Evolutionary conservation across 2,797 vertebrate species (phyloP).

Genomic region (Synaphobranchus kaupii): DNA sequence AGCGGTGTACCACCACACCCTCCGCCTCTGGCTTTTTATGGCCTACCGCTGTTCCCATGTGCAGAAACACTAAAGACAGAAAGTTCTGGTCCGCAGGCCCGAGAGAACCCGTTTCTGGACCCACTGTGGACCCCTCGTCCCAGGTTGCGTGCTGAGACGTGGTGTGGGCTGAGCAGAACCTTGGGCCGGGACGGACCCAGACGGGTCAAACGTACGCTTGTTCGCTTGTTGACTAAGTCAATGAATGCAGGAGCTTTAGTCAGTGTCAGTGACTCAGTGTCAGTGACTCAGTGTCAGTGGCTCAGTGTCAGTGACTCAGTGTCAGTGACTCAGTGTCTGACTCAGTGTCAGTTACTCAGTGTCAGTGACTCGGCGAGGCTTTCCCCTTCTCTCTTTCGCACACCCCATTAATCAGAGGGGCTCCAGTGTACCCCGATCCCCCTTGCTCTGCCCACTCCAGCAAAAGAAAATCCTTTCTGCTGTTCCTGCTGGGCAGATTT

Average conservation of each 20-base stretch:
- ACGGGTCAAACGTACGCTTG: neutral
- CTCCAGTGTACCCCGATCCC: constrained; percentile 19
- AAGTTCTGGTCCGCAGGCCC: neutral
- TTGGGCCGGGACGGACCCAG: neutral
- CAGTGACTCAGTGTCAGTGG: too few species aligned
- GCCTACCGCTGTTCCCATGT: neutral
- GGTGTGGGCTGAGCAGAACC: neutral
- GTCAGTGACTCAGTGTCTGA: too few species aligned
- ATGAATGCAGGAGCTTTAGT: neutral
- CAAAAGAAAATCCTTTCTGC: neutral
- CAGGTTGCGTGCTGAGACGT: neutral
- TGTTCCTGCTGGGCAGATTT: constrained; percentile 6
- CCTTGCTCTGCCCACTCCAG: neutral
- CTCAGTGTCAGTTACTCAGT: too few species aligned
- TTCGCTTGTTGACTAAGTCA: neutral
- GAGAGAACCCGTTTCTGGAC: neutral
- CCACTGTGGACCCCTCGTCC: neutral
- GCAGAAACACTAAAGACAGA: neutral
- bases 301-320: too few species aligned
- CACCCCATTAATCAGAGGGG: constrained; percentile 39
- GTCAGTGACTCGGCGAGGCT: neutral
- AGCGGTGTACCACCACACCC: neutral
- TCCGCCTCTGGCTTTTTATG: neutral
- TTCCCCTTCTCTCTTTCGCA: constrained; percentile 23
- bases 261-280: neutral